Conservation (phyloP, 1,140 invertebrate species). For the Drosophila persimilis region DNA sequence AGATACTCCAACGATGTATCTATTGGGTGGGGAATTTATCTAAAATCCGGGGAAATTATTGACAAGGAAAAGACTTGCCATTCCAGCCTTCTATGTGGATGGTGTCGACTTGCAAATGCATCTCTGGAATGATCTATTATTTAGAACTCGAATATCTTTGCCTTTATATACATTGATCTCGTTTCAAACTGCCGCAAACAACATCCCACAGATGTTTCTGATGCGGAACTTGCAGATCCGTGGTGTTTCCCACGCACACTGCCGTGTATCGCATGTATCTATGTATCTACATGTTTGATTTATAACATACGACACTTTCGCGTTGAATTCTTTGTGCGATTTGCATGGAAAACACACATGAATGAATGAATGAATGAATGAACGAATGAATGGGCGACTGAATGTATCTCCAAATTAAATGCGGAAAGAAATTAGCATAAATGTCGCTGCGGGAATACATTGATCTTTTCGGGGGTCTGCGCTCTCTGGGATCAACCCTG, state of each 20-base stretch:
- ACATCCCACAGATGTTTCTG: constrained; percentile 10
- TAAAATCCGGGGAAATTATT: too few species aligned
- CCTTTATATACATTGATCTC: too few species aligned
- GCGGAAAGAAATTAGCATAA: constrained; percentile 42
- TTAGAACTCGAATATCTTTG: too few species aligned
- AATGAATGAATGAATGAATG: neutral
- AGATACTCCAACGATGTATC: constrained; percentile 6
- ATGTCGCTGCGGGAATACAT: constrained; percentile 29
- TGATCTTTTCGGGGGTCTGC: constrained; percentile 18
- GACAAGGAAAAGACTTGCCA: too few species aligned
- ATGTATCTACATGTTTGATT: constrained; percentile 11
- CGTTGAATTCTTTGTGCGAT: constrained; percentile 28
- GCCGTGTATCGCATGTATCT: too few species aligned
- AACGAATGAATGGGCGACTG: neutral
- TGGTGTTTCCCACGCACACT: constrained; percentile 1
- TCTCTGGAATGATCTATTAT: too few species aligned
- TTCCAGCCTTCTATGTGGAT: too few species aligned
- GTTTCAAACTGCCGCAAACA: too few species aligned
- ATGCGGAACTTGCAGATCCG: constrained; percentile 18
- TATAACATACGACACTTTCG: constrained; percentile 49
- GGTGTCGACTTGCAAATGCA: too few species aligned
- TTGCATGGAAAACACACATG: constrained; percentile 16
- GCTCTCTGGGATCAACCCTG: neutral
- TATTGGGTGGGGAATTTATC: too few species aligned
- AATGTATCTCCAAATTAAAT: constrained; percentile 24